These are phyloP conservation scores for Pocota personata DNA, from an alignment of 2,888 invertebrate species.

Conservation along the genomic window DNA sequence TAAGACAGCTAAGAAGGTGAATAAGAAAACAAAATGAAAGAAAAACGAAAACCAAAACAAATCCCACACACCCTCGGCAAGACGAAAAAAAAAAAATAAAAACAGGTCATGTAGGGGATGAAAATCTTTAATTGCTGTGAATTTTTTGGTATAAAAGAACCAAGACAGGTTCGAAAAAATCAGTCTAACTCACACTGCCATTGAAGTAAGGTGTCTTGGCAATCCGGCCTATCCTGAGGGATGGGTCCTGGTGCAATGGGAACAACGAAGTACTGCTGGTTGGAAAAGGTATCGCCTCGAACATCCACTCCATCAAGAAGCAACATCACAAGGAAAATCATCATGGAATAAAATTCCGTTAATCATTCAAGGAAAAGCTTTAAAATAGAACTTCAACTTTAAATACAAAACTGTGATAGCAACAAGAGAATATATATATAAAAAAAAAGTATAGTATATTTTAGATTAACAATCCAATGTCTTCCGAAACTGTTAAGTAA, in stretches of 20 bases:
- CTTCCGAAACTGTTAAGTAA: slow-evolving; percentile 55
- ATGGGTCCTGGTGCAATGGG: slow-evolving; percentile 10
- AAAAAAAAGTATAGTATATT: neutral
- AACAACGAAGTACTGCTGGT: neutral
- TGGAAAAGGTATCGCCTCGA: neutral
- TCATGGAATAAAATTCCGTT: slow-evolving; percentile 15
- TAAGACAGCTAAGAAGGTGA: slow-evolving; percentile 52
- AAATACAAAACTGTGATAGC: slow-evolving; percentile 59
- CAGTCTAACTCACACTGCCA: slow-evolving; percentile 67
- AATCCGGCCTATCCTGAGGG: slow-evolving; percentile 31
- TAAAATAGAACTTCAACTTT: slow-evolving; percentile 33
- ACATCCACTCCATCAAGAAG: neutral
- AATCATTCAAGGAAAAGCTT: slow-evolving; percentile 42
- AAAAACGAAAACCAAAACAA: slow-evolving; percentile 41
- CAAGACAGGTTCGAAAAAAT: slow-evolving; percentile 36
- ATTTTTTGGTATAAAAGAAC: slow-evolving; percentile 61
- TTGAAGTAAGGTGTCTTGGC: slow-evolving; percentile 20
- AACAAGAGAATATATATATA: slow-evolving; percentile 30
- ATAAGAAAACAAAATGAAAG: slow-evolving; percentile 54
- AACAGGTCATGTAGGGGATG: slow-evolving; percentile 68
- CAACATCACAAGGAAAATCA: neutral
- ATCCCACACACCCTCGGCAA: slow-evolving; percentile 41
- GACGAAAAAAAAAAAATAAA: slow-evolving; percentile 6
- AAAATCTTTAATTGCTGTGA: slow-evolving; percentile 6
- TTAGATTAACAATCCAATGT: slow-evolving; percentile 53